phyloP scores from a whole-genome alignment of 2,797 vertebrate species.

The Alosa sapidissima region DNA sequence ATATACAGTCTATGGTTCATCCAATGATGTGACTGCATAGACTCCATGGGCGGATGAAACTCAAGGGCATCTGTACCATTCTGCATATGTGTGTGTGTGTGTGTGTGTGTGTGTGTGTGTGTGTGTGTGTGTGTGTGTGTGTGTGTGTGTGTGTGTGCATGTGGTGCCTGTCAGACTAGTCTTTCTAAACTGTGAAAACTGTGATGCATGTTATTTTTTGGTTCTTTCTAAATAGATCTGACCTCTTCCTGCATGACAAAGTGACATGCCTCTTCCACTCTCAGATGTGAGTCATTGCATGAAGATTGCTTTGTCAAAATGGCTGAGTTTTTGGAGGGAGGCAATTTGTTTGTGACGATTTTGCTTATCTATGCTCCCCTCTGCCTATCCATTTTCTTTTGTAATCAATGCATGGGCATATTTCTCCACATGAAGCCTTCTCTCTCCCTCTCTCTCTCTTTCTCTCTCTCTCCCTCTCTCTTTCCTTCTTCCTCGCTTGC shows the following conservation, averaged over 20 bases:
- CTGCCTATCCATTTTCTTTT: conserved; percentile 11
- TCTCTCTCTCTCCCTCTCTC: background rate
- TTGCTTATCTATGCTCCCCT: conserved; percentile 17
- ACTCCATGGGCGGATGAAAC: no score
- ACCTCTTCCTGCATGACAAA: conserved; percentile 14
- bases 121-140: background rate
- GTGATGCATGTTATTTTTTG: conserved; percentile 12
- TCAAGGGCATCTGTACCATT: no score
- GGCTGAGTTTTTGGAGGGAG: conserved; percentile 6
- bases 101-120: background rate
- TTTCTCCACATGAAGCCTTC: conserved; percentile 24
- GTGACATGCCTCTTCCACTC: conserved; percentile 1
- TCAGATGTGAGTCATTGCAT: background rate
- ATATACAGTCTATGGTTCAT: no score
- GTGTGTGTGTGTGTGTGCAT: background rate
- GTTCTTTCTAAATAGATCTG: background rate
- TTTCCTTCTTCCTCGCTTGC: conserved; percentile 12
- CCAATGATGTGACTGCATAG: no score
- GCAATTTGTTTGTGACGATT: conserved; percentile 22
- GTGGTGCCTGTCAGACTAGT: conserved; percentile 6
- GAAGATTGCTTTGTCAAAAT: conserved; percentile 23
- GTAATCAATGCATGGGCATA: conserved; percentile 18
- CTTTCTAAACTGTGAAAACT: background rate
- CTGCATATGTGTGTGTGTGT: background rate
- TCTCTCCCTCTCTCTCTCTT: conserved; percentile 29